Conservation (phyloP, 37 sponge, comb jelly and placozoan genomes). For the Haliclona indistincta region DNA sequence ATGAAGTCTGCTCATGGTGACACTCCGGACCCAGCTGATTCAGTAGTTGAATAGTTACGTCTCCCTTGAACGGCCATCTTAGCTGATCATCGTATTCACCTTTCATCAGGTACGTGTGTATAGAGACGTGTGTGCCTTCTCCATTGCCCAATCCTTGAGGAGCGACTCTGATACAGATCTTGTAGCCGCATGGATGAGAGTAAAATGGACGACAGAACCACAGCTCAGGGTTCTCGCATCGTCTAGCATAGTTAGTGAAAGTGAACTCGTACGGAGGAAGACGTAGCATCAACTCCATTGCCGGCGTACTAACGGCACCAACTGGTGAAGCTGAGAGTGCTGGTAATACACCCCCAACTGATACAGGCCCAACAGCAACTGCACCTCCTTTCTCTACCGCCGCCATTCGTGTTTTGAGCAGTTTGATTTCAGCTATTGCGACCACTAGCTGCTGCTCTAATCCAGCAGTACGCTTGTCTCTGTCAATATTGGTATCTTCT, state of each 20-base stretch:
- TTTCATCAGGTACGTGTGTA: slow-evolving; percentile 28
- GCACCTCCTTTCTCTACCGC: not conserved
- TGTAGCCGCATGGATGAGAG: slow-evolving; percentile 34
- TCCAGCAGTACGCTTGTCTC: not conserved
- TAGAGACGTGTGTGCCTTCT: slow-evolving; percentile 25
- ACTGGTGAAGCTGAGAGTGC: not conserved
- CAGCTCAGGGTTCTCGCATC: not conserved
- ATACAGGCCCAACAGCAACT: not conserved
- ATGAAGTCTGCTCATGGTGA: slow-evolving; percentile 7
- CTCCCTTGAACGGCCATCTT: slow-evolving; percentile 35
- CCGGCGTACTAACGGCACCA: not conserved
- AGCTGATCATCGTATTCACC: slow-evolving; percentile 41
- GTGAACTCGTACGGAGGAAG: not conserved
- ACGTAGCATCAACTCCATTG: not conserved
- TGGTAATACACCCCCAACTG: not conserved
- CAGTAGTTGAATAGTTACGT: slow-evolving; percentile 11
- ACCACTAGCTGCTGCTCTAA: not conserved
- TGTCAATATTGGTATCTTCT: not conserved
- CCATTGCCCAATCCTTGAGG: slow-evolving; percentile 4
- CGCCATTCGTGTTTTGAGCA: not conserved
- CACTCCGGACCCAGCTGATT: slow-evolving; percentile 17
- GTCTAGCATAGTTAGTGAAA: slow-evolving; percentile 4
- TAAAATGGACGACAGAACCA: slow-evolving; percentile 35
- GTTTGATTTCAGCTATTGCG: not conserved
- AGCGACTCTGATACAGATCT: slow-evolving; percentile 19